Evolutionary conservation across 2,888 invertebrate species (phyloP).

Genomic region (Andrena camellia): DNA sequence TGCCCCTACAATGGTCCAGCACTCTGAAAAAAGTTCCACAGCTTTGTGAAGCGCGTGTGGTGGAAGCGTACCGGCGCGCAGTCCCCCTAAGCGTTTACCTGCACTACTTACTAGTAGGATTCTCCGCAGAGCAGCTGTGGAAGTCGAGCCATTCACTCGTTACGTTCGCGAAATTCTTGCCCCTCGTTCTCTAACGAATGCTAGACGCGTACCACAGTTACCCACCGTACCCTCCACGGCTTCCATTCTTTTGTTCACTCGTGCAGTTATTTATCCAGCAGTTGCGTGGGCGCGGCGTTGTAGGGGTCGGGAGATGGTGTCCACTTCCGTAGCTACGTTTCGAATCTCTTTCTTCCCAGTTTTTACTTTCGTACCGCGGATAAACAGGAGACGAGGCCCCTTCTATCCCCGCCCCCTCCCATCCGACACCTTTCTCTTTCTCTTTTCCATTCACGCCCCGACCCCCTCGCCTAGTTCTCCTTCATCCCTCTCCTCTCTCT

Average conservation of each 20-base stretch:
- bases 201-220: constrained; percentile 35
- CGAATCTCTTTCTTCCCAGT: constrained; percentile 43
- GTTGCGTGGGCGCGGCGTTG: constrained; percentile 38
- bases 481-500: constrained; percentile 21
- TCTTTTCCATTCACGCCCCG: constrained; percentile 1
- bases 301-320: constrained; percentile 35
- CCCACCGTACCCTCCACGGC: constrained; percentile 11
- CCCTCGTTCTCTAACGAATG: constrained; percentile 2
- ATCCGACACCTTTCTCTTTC: constrained; percentile 22
- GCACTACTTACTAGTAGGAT: not conserved
- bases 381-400: constrained; percentile 47
- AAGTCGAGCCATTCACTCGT: not conserved
- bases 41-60: too few relatives aligned
- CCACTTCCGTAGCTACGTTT: constrained; percentile 56
- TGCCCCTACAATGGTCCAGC: too few relatives aligned
- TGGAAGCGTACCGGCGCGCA: not conserved
- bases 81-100: constrained; percentile 12
- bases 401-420: constrained; percentile 39
- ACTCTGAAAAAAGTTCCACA: too few relatives aligned
- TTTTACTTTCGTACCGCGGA: constrained; percentile 25
- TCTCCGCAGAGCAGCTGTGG: not conserved
- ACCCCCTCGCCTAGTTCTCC: not conserved
- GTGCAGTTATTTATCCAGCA: constrained; percentile 60
- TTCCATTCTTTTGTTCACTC: constrained; percentile 51
- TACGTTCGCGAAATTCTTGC: not conserved